Base-by-base conservation (phyloP, 2,888 invertebrate species). In the Diplolepis rosae region DNA sequence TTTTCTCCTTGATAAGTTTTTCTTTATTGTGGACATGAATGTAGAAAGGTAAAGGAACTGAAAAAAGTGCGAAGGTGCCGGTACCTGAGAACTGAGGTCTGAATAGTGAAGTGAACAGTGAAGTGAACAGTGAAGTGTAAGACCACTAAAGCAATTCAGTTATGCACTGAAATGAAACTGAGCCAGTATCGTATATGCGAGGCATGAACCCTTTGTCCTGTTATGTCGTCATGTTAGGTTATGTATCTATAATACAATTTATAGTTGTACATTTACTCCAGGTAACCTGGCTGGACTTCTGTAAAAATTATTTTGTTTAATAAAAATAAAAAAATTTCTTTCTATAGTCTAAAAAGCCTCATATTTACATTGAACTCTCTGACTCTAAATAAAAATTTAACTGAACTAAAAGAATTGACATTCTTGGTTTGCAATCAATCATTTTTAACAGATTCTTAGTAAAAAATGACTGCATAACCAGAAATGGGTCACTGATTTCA, bases 191-290 rank as follows among this genome's bases (percentile, higher is more conserved):
- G 83, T 84, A 84, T 56, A 30, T 84, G 82, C 85, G 80, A 85
- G 80, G 82, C 84, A 83, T 83, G 83, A 86, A 85, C 81, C 84
- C 86, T 86, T 86, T 86, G 85, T 86, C 82, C 86, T 83, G 85
- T 87, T 87, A 86, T 82, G 79, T 85, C 83, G 85, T 85, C 83
- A 83, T 83, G 80, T 81, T 79, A 77, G 73, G 71, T 71, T 71
- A 74, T 76, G 76, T 71, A 77, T 71, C 71, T n/a, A n/a, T n/a
- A n/a, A n/a, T n/a, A 54, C 54, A 70, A 66, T 67, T 74, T 68
- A 15, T 70, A 66, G 4, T n/a, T 39, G 7, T 22, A 61, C n/a
- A 39, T 24, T 27, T 51, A 51, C 6, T 2, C 28, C 28, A 27
- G 6, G 28, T 28, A 52, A 15, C 52, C 28, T 52, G n/a, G 15